A percentile compares a stretch with the other conserved stretches of the same genome.
phyloP scores from a whole-genome alignment of 2,888 invertebrate genomes.

The Amiota communis region DNA sequence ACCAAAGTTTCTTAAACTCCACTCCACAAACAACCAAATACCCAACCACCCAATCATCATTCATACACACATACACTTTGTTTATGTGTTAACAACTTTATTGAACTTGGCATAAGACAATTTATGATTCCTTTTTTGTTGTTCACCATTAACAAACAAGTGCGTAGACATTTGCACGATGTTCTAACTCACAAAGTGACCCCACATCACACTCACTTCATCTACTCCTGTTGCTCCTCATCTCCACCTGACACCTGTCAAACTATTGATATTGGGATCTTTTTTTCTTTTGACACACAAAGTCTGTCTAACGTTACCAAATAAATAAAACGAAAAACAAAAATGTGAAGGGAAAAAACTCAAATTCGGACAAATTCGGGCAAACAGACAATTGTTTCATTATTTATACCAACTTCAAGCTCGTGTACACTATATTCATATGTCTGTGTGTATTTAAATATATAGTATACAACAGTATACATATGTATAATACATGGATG shows the following conservation, averaged over 20 bases:
- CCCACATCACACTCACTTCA: constrained; percentile 42
- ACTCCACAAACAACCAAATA: constrained; percentile 21
- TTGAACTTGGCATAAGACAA: constrained; percentile 12
- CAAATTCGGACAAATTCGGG: background rate
- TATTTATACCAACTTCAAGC: constrained; percentile 51
- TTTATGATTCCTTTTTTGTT: background rate
- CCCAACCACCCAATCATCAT: background rate
- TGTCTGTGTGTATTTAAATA: background rate
- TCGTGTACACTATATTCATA: background rate
- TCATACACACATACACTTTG: background rate
- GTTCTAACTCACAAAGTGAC: too few species aligned
- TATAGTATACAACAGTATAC: too few species aligned
- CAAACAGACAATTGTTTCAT: constrained; percentile 63
- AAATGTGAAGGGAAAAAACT: background rate
- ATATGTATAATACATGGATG: background rate
- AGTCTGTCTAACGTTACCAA: constrained; percentile 50
- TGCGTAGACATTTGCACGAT: constrained; percentile 49
- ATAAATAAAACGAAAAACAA: constrained; percentile 5
- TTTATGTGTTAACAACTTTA: too few species aligned
- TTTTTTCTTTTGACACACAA: background rate
- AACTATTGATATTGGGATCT: background rate
- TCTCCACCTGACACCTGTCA: constrained; percentile 34
- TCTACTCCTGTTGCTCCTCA: constrained; percentile 44
- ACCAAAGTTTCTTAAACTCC: background rate
- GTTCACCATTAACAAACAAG: constrained; percentile 39